These are phyloP conservation scores for Ficedula albicollis DNA, from an alignment of 2,797 vertebrate species.

Conservation along the genomic window DNA sequence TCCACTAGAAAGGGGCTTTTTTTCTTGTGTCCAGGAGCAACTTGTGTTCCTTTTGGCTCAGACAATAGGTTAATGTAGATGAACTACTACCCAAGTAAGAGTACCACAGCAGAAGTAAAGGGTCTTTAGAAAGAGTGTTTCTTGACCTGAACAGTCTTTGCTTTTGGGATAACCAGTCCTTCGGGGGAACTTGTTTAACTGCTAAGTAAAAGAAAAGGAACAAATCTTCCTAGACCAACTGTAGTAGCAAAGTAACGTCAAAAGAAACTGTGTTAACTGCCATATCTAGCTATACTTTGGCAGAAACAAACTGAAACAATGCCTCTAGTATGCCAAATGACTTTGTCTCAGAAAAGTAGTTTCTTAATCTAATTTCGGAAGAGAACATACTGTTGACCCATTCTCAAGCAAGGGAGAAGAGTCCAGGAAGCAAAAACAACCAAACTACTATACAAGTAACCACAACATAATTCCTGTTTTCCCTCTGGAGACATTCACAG, in stretches of 20 bases:
- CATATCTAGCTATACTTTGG: neutral
- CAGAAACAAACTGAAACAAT: neutral
- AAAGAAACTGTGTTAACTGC: neutral
- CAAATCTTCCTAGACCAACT: neutral
- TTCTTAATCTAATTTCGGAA: conserved; percentile 11
- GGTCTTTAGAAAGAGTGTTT: neutral
- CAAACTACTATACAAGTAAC: neutral
- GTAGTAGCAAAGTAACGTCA: neutral
- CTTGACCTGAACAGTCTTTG: neutral
- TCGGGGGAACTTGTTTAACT: neutral
- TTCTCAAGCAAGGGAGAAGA: neutral
- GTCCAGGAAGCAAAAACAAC: neutral
- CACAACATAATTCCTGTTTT: neutral
- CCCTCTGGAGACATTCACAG: conserved; percentile 10
- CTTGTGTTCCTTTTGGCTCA: neutral
- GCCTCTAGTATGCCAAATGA: neutral
- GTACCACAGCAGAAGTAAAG: neutral
- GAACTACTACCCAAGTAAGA: neutral
- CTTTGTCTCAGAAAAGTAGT: conserved; percentile 3
- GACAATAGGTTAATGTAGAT: neutral
- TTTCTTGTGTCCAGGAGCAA: neutral
- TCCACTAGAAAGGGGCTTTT: neutral
- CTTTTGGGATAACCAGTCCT: neutral
- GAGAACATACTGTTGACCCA: neutral
- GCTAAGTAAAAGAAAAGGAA: neutral